Base-by-base conservation (phyloP, 2,113 vertebrate species). In the Peromyscus maniculatus region DNA sequence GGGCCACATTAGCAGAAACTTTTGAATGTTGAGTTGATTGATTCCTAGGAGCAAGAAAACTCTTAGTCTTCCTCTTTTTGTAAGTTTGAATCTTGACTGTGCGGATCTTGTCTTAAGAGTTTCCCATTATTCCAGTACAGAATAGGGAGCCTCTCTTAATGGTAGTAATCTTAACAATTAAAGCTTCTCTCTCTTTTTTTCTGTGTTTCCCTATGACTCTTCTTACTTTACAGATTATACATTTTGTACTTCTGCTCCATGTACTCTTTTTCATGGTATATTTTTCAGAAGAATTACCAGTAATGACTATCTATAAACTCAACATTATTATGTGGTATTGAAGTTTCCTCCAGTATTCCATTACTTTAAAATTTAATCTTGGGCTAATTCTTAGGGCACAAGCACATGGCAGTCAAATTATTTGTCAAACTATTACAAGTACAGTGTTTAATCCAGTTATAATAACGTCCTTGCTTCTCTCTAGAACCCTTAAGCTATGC, bases 141-240 rank as follows among this genome's bases (percentile, higher is more conserved):
- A 22, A 7, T 43, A 74, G 21, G n/a, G 39, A 36, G 7, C 9
- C 21, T 43, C 72, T 39, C 19, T 8, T 74, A 74, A 74, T 74
- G n/a, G 36, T 39, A 11, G 19, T 74, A 39, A 74, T 74, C 7
- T 43, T 74, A n/a, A 43, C 3, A 74, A 39, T 74, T 74, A 43
- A n/a, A 39, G n/a, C 16, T 13, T 33, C 33, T n/a, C 43, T 43
- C 43, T 7, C 49, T 9, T 52, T 52, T 36, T 17, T n/a, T 19
- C 1, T 2, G 36, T 2, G 8, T 3, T 31, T 33, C 13, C 5
- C 31, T 71, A 6, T 36, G 31, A 13, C 4, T 36, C 2, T 71
- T 71, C 13, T 71, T 71, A 71, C 13, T 15, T 13, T 71, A 71
- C 67, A 69, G 31, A 69, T 31, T 69, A 5, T 69, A 69, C 31